These are phyloP conservation scores for Uropsilus gracilis DNA, from an alignment of 2,113 vertebrate species.

Conservation along the genomic window DNA sequence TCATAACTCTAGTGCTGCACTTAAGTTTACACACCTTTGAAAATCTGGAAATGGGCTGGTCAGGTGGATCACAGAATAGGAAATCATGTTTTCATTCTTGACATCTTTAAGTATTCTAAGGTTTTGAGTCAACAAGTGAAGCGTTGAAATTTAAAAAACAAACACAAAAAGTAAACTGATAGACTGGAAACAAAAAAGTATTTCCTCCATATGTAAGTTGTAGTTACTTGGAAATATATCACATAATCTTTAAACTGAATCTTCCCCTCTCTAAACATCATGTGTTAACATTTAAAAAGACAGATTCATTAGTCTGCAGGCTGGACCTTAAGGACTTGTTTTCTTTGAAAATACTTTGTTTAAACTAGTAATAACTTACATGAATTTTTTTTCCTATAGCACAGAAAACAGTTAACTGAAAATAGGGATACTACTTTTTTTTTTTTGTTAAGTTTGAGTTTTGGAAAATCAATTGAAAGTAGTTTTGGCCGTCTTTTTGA, in stretches of 20 bases:
- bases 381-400: slow-evolving; percentile 65
- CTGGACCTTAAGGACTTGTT: slow-evolving; percentile 82
- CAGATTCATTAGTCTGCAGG: slow-evolving; percentile 79
- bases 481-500: slow-evolving; percentile 89
- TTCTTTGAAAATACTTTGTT: slow-evolving; percentile 81
- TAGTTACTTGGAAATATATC: slow-evolving; percentile 92
- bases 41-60: slow-evolving; percentile 88
- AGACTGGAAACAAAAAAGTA: slow-evolving; percentile 84
- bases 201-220: slow-evolving; percentile 85
- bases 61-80: slow-evolving; percentile 87
- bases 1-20: slow-evolving; percentile 87
- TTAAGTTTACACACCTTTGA: slow-evolving; percentile 89
- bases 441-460: slow-evolving; percentile 78
- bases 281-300: slow-evolving; percentile 83
- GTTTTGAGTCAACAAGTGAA: slow-evolving; percentile 84
- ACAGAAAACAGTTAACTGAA: slow-evolving; percentile 73
- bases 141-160: slow-evolving; percentile 85
- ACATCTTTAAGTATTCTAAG: slow-evolving; percentile 83
- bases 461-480: slow-evolving; percentile 64
- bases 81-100: slow-evolving; percentile 84
- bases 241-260: slow-evolving; percentile 90
- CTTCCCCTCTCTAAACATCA: slow-evolving; percentile 74
- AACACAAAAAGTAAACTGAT: slow-evolving; percentile 84
- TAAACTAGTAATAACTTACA: slow-evolving; percentile 79
- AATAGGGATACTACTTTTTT: slow-evolving; percentile 65